Evolutionary conservation across 37 sponge, comb jelly and placozoan genomes (phyloP), one percentile per base, ranked within the genome.

Genomic region (Axinella damicornis): DNA sequence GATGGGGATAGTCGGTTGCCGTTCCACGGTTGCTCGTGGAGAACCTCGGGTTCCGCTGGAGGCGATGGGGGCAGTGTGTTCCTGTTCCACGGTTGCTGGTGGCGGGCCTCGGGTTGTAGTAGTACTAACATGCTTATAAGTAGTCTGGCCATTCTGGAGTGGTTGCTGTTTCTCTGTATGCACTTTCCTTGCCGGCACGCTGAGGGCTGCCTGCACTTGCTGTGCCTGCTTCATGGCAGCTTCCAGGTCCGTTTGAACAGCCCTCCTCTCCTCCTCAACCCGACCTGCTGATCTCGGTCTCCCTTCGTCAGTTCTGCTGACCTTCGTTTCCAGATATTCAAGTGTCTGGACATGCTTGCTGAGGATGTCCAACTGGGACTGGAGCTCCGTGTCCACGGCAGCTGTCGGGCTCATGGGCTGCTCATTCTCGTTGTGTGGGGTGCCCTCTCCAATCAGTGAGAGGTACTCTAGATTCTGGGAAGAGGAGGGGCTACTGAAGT

Each of bases 321-420:
- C 83, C 58, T 70, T 70, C 14, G 54, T 31, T 21, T 82, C 71
- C 0, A 82, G 62, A 63, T 82, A 70, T 38, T 63, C 85, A 58
- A 71, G 77, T 33, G 63, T 31, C 35, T 83, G 63, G 0, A 64
- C 66, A 65, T 69, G 55, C 57, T 69, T 69, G 36, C 14, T 35
- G 33, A 69, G 57, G 0, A 69, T 2, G 2, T 80, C 81, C 19
- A 69, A 4, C 24, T 68, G 35, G 14, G 68, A 67, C 0, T 54
- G 32, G 0, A 69, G 36, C 36, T 69, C 70, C 0, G 38, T 30
- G 16, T 80, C 58, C 9, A 46, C 46, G 46, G 46, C 46, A 46
- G 46, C 46, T 4, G 9, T 46, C 6, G 46, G 46, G 46, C 46
- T 46, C 46, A 46, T 46, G 4, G 46, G 46, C 46, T 46, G 6